These are phyloP conservation scores for Drosophila stalkeri DNA, from an alignment of 2,888 invertebrate species.

Conservation along the genomic window DNA sequence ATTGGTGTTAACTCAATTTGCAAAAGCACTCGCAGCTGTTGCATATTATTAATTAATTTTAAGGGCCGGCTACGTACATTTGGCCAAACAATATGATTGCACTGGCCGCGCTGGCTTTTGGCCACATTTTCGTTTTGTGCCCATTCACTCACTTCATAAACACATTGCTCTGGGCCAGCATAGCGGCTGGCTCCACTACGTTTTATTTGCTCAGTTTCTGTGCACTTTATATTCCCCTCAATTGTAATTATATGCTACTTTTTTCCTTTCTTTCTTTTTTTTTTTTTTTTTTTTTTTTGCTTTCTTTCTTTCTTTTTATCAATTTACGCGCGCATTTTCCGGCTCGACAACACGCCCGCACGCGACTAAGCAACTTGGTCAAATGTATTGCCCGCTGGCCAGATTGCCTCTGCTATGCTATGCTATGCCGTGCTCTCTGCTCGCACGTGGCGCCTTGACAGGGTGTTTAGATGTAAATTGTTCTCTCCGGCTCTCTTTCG, in stretches of 20 bases:
- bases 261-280: slow-evolving; percentile 12
- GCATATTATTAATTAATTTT: slow-evolving; percentile 47
- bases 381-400: slow-evolving; percentile 82
- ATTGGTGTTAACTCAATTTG: slow-evolving; percentile 28
- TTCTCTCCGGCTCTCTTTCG: slow-evolving; percentile 4
- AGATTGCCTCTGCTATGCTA: slow-evolving; percentile 48
- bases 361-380: slow-evolving; percentile 83
- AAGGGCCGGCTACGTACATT: slow-evolving; percentile 51
- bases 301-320: slow-evolving; percentile 44
- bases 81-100: slow-evolving; percentile 47
- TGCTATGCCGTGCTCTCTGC: slow-evolving; percentile 26
- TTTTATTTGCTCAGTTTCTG: slow-evolving; percentile 37
- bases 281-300: neutral
- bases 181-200: slow-evolving; percentile 34
- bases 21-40: slow-evolving; percentile 50
- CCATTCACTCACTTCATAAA: slow-evolving; percentile 43
- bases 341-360: slow-evolving; percentile 81
- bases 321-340: slow-evolving; percentile 76
- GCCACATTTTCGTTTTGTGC: slow-evolving; percentile 44
- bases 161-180: slow-evolving; percentile 50
- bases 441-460: slow-evolving; percentile 45
- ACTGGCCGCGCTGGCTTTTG: slow-evolving; percentile 28
- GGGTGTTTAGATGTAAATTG: slow-evolving; percentile 14
- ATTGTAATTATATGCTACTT: slow-evolving; percentile 14
- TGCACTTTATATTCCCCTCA: slow-evolving; percentile 15